A percentile compares a stretch with the other conserved stretches of the same genome.
These are phyloP conservation scores for Megalops atlanticus DNA, from an alignment of 2,113 vertebrate genomes.

Conservation along the genomic window DNA sequence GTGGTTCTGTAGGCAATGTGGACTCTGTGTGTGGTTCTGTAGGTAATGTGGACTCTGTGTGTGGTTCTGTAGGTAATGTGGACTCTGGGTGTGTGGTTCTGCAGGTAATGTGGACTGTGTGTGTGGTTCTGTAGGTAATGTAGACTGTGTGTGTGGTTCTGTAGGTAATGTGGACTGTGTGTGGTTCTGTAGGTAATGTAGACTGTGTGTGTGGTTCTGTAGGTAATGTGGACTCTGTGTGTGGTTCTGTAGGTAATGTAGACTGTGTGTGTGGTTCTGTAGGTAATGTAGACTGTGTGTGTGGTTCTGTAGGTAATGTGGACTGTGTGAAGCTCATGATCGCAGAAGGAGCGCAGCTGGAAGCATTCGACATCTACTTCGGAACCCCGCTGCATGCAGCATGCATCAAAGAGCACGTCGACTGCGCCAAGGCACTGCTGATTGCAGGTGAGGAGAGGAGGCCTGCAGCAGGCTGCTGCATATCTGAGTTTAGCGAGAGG, in stretches of 20 bases:
- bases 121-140: too few species aligned
- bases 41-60: too few species aligned
- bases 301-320: constrained; percentile 67
- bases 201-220: neutral
- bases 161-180: too few species aligned
- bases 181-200: neutral
- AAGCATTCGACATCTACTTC: constrained; percentile 86
- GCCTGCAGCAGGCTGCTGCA: neutral
- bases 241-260: too few species aligned
- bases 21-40: too few species aligned
- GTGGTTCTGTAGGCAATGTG: too few species aligned
- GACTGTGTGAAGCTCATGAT: constrained; percentile 82
- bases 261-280: neutral
- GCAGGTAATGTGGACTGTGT: too few species aligned
- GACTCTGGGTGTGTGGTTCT: too few species aligned
- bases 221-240: neutral
- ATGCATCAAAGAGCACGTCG: constrained; percentile 78
- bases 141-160: too few species aligned
- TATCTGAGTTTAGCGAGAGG: neutral
- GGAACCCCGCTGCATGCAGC: constrained; percentile 87
- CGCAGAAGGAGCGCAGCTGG: constrained; percentile 78
- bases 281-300: neutral
- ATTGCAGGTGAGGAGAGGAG: constrained; percentile 73
- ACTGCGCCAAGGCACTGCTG: constrained; percentile 81
- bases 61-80: too few species aligned